Evolutionary conservation across 2,888 invertebrate genomes (phyloP), one percentile per base, ranked within the genome.

Genomic region (Amblyjoppa fuscipennis): DNA sequence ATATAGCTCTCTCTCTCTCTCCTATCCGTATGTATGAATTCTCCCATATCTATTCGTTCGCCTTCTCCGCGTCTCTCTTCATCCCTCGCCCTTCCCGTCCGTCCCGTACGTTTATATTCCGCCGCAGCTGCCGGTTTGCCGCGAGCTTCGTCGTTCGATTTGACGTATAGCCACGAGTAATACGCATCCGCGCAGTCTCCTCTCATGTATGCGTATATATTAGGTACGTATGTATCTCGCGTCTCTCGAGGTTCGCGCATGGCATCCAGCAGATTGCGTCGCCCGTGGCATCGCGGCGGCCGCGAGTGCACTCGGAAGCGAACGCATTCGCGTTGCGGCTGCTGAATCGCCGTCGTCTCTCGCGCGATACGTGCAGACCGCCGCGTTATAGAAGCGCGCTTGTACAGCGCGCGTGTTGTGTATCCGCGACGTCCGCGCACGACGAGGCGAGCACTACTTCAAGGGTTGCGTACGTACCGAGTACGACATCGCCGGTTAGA

Each of bases 401-500:
- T 25, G 56, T 49, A 49, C 16, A 13, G 45, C 45, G 45, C 45
- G 45, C 45, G 45, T 49, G 45, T 49, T 31, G 61, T 61, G 31
- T 61, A 61, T 28, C 31, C 25, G 9, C 59, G 28, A 9, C 25
- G 28, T 25, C 25, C 25, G 59, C 3, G 73, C 73, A 53, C 71
- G 13, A 28, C 59, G 68, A 59, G 34, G 59, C 69, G 9, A 20
- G 38, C 61, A 4, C 51, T 34, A 25, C 66, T 49, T 75, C 38
- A 31, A 28, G 45, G 53, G 51, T 49, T 68, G 41, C 68, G 53
- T 68, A 53, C 49, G 82, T 80, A 85, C 81, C 84, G 78, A 73
- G 84, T 83, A 88, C 89, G 88, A 90, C 88, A 88, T 87, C 87
- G 88, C 89, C 89, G 87, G 89, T 89, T 89, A 91, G 91, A 92